Conservation (phyloP, 2,797 vertebrate species). For the Silurus lanzhouensis region DNA sequence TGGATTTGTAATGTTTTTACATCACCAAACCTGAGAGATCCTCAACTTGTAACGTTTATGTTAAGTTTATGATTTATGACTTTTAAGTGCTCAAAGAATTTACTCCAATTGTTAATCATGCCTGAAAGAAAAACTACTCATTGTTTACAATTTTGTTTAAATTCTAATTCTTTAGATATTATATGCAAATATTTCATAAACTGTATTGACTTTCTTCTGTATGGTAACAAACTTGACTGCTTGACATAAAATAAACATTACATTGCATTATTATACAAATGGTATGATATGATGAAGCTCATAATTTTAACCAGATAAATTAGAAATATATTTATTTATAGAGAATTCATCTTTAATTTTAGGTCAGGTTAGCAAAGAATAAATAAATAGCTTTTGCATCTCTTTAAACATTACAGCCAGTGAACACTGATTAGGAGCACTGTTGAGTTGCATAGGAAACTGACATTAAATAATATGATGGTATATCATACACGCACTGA, state of each 20-base stretch:
- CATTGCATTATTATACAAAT: not conserved
- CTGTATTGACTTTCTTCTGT: not conserved
- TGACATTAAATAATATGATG: not conserved
- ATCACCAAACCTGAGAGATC: not conserved
- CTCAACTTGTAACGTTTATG: not conserved
- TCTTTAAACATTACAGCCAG: not conserved
- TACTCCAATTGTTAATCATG: not conserved
- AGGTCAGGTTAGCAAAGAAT: not conserved
- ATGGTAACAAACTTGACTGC: not conserved
- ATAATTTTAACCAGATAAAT: not conserved
- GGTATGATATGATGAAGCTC: not conserved
- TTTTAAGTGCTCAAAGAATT: not conserved
- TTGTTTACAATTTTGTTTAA: not conserved
- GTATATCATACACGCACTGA: not conserved
- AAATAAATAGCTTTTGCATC: not conserved
- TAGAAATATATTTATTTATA: not conserved
- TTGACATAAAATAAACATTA: not conserved
- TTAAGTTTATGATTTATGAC: not conserved
- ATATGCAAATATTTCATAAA: not conserved
- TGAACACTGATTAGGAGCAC: not conserved
- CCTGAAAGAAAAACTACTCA: not conserved
- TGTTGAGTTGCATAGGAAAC: not conserved
- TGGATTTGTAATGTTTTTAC: not conserved
- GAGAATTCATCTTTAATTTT: not conserved
- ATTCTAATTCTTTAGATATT: not conserved